These are phyloP conservation scores for Rhaphigaster nebulosa DNA, from an alignment of 2,888 invertebrate genomes.

Conservation along the genomic window DNA sequence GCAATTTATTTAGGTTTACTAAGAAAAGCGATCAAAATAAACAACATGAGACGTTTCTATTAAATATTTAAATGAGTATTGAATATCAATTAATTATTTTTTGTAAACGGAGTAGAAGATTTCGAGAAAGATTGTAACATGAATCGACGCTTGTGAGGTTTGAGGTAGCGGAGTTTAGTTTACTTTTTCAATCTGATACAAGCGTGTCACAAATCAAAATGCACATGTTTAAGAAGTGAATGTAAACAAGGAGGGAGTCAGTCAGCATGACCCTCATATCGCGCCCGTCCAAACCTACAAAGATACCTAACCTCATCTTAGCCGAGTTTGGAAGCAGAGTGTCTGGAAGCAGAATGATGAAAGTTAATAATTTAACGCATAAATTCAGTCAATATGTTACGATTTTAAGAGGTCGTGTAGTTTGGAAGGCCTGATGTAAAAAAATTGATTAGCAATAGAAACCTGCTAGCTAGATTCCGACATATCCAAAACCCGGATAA, in stretches of 20 bases:
- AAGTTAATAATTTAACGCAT: neutral
- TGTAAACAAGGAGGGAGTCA: conserved; percentile 12
- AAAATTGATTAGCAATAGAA: too few species aligned
- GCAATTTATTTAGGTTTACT: too few species aligned
- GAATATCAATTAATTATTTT: too few species aligned
- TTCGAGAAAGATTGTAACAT: too few species aligned
- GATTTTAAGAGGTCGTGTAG: too few species aligned
- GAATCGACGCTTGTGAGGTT: neutral
- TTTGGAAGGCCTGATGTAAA: too few species aligned
- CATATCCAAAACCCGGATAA: too few species aligned
- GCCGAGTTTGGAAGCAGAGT: neutral
- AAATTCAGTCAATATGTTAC: neutral
- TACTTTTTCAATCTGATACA: conserved; percentile 25
- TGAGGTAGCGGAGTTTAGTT: neutral
- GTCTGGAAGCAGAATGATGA: neutral
- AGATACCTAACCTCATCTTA: neutral
- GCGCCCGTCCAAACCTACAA: neutral
- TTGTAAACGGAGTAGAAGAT: neutral
- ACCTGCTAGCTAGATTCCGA: too few species aligned
- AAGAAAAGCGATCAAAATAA: too few species aligned
- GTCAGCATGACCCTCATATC: conserved; percentile 29
- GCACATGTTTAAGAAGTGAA: conserved; percentile 52
- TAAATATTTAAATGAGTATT: too few species aligned
- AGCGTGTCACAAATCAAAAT: conserved; percentile 56
- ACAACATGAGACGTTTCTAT: too few species aligned